Evolutionary conservation across 1,140 invertebrate species (phyloP).

Genomic region (Eumaeus atala): DNA sequence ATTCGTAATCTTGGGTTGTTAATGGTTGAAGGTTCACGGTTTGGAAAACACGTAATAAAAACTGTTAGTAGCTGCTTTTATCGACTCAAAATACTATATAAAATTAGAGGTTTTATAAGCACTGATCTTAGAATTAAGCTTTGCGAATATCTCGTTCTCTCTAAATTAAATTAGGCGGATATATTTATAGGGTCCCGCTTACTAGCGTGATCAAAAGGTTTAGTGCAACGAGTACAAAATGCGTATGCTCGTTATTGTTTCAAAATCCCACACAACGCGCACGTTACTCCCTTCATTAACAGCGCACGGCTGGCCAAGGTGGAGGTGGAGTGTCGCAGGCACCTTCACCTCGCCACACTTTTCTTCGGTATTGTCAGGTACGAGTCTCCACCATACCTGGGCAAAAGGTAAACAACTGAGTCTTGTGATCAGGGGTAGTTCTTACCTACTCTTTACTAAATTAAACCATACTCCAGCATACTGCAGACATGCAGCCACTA

Average conservation of each 20-base stretch:
- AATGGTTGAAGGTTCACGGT: conserved; percentile 17
- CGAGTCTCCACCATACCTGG: too few relatives aligned
- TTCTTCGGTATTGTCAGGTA: too few relatives aligned
- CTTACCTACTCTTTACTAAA: too few relatives aligned
- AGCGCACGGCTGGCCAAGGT: neutral
- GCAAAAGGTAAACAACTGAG: too few relatives aligned
- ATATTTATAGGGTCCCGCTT: conserved; percentile 17
- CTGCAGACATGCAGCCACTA: too few relatives aligned
- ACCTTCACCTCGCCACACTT: too few relatives aligned
- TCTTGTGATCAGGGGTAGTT: too few relatives aligned
- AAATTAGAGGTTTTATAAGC: conserved; percentile 18
- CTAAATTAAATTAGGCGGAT: conserved; percentile 23
- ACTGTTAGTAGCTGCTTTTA: conserved; percentile 19
- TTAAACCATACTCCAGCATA: too few relatives aligned
- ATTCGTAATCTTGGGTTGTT: conserved; percentile 16
- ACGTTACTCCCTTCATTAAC: conserved; percentile 19
- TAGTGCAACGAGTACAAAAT: conserved; percentile 19
- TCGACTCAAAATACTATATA: conserved; percentile 22
- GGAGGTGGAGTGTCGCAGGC: too few relatives aligned
- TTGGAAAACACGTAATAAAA: conserved; percentile 14
- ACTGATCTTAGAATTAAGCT: conserved; percentile 16
- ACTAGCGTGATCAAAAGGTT: neutral
- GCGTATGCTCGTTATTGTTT: conserved; percentile 17
- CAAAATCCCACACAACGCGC: conserved; percentile 7
- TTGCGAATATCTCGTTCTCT: conserved; percentile 24